Conservation (phyloP, 1,140 invertebrate species). For the Hylaeus volcanicus region DNA sequence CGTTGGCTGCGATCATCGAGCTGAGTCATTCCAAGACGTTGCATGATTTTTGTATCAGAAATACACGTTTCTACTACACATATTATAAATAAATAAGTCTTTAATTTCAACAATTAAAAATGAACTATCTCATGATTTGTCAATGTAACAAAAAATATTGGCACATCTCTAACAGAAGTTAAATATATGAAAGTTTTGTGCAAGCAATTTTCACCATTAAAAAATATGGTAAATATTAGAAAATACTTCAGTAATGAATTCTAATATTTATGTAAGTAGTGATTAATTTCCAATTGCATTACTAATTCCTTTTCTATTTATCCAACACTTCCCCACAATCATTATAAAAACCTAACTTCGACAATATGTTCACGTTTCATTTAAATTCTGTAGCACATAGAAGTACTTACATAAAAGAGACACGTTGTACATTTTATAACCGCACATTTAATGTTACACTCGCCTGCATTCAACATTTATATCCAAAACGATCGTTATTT, state of each 20-base stretch:
- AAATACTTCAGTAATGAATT: not conserved
- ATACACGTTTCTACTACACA: too few species aligned
- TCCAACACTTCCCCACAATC: not conserved
- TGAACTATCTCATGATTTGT: too few species aligned
- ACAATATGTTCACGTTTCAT: not conserved
- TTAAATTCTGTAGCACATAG: not conserved
- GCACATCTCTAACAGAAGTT: too few species aligned
- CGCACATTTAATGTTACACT: not conserved
- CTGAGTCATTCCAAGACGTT: slow-evolving; percentile 49
- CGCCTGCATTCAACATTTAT: not conserved
- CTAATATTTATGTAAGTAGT: not conserved
- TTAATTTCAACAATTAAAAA: not conserved
- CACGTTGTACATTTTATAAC: not conserved
- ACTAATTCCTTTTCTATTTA: too few species aligned
- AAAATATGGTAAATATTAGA: not conserved
- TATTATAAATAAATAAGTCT: not conserved
- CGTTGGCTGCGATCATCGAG: slow-evolving; percentile 47
- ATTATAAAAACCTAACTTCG: not conserved
- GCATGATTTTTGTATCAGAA: not conserved
- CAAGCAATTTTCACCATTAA: too few species aligned
- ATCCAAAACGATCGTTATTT: not conserved
- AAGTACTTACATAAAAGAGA: not conserved
- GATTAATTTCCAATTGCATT: not conserved
- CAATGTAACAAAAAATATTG: too few species aligned
- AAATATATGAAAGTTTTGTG: too few species aligned